Evolutionary conservation across 2,797 vertebrate genomes (phyloP), one percentile per base, ranked within the genome.

Genomic region (Helostoma temminkii): DNA sequence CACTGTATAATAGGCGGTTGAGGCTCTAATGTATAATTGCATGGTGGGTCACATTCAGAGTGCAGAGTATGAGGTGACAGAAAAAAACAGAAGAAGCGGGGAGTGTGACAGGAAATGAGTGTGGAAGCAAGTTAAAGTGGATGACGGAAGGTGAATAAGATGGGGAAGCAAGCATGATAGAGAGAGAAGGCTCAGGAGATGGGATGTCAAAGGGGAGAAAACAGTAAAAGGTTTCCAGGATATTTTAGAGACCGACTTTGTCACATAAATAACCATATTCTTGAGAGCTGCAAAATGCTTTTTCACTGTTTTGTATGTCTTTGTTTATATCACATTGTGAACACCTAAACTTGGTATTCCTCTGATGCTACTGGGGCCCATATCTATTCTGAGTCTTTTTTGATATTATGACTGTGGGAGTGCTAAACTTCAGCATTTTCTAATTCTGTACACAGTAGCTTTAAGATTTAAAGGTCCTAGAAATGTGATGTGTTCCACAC

Each of bases 171-270:
- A 55, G 25, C 41, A 39, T 48, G 61, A 60, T 14, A 34, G 39
- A 66, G 64, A 41, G 32, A 68, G 32, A 60, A 62, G 45, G 57
- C 74, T 73, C 58, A 18, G 37, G 32, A 64, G 65, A 62, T 52
- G 63, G 45, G 28, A 64, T 63, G 76, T 81, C 59, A 81, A 69
- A 80, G 60, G 32, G 53, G 52, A 71, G 61, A 64, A 45, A 70
- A 67, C 62, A 54, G 61, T 78, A 75, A 81, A 81, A 77, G 54
- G 41, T 65, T 87, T 80, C 71, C 72, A 67, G 52, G 52, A 69
- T 69, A 46, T 57, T 82, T 74, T 15, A 53, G 58, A 73, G 34
- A 71, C 62, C 65, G 69, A 84, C 58, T 30, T n/a, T 6, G 14
- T 58, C 57, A 59, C 73, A 74, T 82, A 74, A 77, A 85, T 78